A percentile compares a stretch with the other conserved stretches of the same genome.
Evolutionary conservation across 35 echinoderm and acorn worm species (phyloP).

Genomic region (Ophioderma brevispina): DNA sequence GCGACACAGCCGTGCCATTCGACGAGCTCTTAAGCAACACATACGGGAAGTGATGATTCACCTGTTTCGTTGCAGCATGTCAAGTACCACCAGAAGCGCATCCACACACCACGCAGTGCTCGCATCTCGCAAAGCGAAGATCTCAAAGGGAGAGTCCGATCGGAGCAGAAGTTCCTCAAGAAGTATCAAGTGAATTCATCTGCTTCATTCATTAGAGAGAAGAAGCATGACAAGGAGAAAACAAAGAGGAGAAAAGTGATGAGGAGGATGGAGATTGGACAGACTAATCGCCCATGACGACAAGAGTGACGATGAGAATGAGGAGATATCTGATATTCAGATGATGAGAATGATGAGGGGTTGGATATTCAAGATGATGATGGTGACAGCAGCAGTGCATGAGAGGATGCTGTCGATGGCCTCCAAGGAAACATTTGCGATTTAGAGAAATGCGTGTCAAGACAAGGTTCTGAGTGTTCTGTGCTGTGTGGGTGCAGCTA

Average conservation of each 20-base stretch:
- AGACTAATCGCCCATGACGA: not conserved
- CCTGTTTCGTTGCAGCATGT: not conserved
- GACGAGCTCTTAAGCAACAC: slow-evolving; percentile 38
- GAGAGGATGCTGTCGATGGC: slow-evolving; percentile 64
- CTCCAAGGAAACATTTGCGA: too few species aligned
- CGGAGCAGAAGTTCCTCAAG: not conserved
- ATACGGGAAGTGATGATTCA: not conserved
- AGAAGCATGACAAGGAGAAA: not conserved
- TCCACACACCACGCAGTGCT: not conserved
- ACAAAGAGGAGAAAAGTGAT: not conserved
- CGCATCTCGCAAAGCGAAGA: not conserved
- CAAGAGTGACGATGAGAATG: not conserved
- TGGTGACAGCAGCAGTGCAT: slow-evolving; percentile 38
- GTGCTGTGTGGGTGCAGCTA: too few species aligned
- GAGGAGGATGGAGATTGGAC: slow-evolving; percentile 1
- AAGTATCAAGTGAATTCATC: too few species aligned
- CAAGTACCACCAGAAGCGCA: not conserved
- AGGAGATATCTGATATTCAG: not conserved
- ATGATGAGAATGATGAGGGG: slow-evolving; percentile 50
- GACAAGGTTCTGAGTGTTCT: too few species aligned
- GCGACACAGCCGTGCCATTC: slow-evolving; percentile 67
- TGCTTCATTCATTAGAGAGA: not conserved
- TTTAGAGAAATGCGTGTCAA: too few species aligned
- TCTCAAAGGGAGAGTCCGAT: not conserved
- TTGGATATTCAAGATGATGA: slow-evolving; percentile 43